Percentiles rank a stretch among this genome's conserved stretches.
These are phyloP conservation scores for Hemistola chrysoprasaria DNA, from an alignment of 2,888 invertebrate species.

Conservation along the genomic window DNA sequence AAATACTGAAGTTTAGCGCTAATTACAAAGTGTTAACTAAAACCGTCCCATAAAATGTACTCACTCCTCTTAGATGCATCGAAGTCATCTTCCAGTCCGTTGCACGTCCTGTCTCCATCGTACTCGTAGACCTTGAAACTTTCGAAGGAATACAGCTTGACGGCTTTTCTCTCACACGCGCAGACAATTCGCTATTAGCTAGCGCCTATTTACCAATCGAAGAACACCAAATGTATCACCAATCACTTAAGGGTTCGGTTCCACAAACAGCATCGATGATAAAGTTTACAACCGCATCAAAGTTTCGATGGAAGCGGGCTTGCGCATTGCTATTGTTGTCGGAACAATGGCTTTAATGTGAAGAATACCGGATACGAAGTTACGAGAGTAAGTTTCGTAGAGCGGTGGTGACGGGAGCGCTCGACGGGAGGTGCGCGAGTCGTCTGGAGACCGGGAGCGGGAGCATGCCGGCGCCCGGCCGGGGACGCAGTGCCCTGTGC, in stretches of 20 bases:
- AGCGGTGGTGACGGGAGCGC: slow-evolving; percentile 38
- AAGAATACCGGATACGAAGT: slow-evolving; percentile 44
- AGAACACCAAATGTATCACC: background rate
- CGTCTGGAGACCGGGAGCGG: slow-evolving; percentile 66
- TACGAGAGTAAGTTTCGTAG: slow-evolving; percentile 10
- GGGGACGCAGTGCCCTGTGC: slow-evolving; percentile 51
- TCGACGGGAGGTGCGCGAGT: slow-evolving; percentile 66
- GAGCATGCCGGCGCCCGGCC: too few species aligned
- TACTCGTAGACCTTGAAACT: slow-evolving; percentile 79
- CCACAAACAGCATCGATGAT: slow-evolving; percentile 21
- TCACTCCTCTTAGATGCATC: slow-evolving; percentile 71
- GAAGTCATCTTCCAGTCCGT: slow-evolving; percentile 70
- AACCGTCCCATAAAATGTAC: slow-evolving; percentile 43
- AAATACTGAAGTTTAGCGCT: too few species aligned
- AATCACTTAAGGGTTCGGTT: slow-evolving; percentile 16
- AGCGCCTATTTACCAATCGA: slow-evolving; percentile 27
- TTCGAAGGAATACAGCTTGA: slow-evolving; percentile 81
- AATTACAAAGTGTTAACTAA: too few species aligned
- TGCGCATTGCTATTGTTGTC: slow-evolving; percentile 62
- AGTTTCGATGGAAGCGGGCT: slow-evolving; percentile 51
- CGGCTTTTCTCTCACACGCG: slow-evolving; percentile 50
- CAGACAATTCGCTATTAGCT: slow-evolving; percentile 14
- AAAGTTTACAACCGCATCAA: slow-evolving; percentile 57
- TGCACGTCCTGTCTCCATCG: slow-evolving; percentile 69
- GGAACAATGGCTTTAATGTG: slow-evolving; percentile 52